Evolutionary conservation across 1,140 invertebrate genomes (phyloP).

Genomic region (Cheumatopsyche charites): DNA sequence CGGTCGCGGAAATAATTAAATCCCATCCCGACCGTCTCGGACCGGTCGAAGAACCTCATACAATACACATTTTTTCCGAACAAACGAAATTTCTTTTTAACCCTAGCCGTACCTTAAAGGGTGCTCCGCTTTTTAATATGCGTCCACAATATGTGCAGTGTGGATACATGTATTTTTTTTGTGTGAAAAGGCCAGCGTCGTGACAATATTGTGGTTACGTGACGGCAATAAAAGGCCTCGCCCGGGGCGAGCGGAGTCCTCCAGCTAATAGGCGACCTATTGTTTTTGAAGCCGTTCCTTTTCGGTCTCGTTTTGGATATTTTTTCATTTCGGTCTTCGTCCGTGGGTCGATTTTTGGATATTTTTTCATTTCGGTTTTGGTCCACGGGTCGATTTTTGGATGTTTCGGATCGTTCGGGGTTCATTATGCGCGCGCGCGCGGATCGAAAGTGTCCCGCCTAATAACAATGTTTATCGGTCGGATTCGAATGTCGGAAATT

Average conservation of each 20-base stretch:
- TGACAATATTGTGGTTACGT: constrained; percentile 45
- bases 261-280: constrained; percentile 38
- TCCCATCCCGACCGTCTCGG: neutral
- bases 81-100: neutral
- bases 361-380: too few species aligned
- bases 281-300: constrained; percentile 33
- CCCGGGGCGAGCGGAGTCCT: constrained; percentile 32
- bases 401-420: too few species aligned
- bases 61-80: neutral
- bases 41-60: neutral
- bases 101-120: neutral
- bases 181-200: constrained; percentile 29
- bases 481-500: too few species aligned
- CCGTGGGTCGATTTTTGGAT: neutral
- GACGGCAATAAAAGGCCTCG: constrained; percentile 42
- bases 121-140: too few species aligned
- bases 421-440: too few species aligned
- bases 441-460: too few species aligned
- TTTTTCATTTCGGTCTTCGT: too few species aligned
- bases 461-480: too few species aligned
- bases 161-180: constrained; percentile 6
- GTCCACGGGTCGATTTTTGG: too few species aligned
- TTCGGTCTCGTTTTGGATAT: neutral
- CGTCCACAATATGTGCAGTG: neutral
- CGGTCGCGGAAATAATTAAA: constrained; percentile 31